Base-by-base conservation (phyloP, 2,888 invertebrate genomes). In the Cheilosia pagana region DNA sequence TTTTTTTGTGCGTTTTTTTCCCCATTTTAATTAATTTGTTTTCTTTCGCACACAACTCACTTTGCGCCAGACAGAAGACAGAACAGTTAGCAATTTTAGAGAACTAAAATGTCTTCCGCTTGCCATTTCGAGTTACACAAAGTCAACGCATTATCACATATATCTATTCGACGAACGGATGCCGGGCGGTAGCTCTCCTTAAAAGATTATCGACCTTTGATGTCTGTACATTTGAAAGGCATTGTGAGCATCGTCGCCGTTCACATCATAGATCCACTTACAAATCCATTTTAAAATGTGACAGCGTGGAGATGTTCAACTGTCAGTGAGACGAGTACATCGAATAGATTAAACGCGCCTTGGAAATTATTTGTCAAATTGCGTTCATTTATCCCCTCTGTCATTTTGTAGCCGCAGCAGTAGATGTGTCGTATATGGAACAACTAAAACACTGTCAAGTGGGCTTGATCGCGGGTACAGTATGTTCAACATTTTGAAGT, bases 191-290 rank as follows among this genome's bases (percentile, higher is more conserved):
- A 45, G 53, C n/a, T 35, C 57, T 23, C 43, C 79, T 74, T 79
- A 59, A 59, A 75, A 85, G 83, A 79, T 45, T 74, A 81, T 79
- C 70, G 83, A 85, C 83, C 79, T 85, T 65, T 12, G 35, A 25
- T 75, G 74, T 52, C 72, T 12, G 12, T 78, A 74, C 63, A 68
- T 57, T 50, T 41, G 70, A 79, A 74, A 79, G 55, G 21, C 57
- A 55, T 62, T 83, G 50, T 59, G 52, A 50, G 48, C 19, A 55
- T 39, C 41, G 23, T 53, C 76, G 43, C 65, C 28, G 52, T 43
- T 45, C 31, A 35, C 35, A 35, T 35, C 39, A 39, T 55, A 25
- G 52, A 65, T 65, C 60, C 72, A 77, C 71, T 82, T 77, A 45
- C 55, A 67, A 53, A 67, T 71, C 50, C 75, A 77, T 72, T 82